phyloP scores from a whole-genome alignment of 2,113 vertebrate genomes.

The Xenopus tropicalis region DNA sequence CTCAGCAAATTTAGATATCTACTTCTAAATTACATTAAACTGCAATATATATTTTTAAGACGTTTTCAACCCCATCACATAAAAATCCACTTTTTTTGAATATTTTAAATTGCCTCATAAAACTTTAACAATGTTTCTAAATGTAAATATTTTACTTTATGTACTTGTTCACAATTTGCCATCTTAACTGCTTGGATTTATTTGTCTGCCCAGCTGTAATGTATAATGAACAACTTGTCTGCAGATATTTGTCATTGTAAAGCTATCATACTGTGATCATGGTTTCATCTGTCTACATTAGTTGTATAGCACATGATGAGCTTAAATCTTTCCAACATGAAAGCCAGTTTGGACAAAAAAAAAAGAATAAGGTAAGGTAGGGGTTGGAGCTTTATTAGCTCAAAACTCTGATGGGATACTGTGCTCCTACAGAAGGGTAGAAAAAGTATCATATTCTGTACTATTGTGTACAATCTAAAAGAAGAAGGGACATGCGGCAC shows the following conservation, averaged over 20 bases:
- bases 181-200: slow-evolving; percentile 20
- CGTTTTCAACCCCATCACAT: neutral
- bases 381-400: too few species aligned
- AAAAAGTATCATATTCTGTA: too few species aligned
- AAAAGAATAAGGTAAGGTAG: neutral
- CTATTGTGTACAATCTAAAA: too few species aligned
- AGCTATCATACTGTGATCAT: neutral
- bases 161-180: slow-evolving; percentile 8
- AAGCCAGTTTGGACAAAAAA: neutral
- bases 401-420: too few species aligned
- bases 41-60: slow-evolving; percentile 3
- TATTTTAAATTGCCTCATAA: slow-evolving; percentile 23
- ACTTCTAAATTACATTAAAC: neutral
- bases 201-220: slow-evolving; percentile 18
- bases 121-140: slow-evolving; percentile 20
- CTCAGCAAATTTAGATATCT: slow-evolving; percentile 27
- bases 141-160: slow-evolving; percentile 34
- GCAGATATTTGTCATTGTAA: slow-evolving; percentile 17
- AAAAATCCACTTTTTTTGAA: slow-evolving; percentile 10
- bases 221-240: slow-evolving; percentile 16
- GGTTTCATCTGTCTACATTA: neutral
- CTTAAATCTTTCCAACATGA: neutral
- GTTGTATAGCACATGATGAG: neutral
- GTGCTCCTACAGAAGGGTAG: too few species aligned
- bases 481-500: too few species aligned